Percentiles rank a stretch among this genome's conserved stretches.
Evolutionary conservation across 2,113 vertebrate species (phyloP).

Genomic region (Odocoileus virginianus): DNA sequence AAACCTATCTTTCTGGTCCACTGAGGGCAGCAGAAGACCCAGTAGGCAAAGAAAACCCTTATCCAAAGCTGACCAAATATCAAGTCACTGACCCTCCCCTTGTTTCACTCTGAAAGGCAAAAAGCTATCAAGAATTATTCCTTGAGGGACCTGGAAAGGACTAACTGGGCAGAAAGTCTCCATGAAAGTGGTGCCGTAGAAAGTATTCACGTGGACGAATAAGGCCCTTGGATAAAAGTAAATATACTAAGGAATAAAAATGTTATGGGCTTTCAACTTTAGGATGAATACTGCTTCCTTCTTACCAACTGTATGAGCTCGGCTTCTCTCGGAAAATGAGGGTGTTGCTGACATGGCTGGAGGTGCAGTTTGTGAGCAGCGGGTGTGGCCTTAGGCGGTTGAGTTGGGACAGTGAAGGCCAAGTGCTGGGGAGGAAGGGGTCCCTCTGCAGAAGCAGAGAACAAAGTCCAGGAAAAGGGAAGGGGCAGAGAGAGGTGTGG

Average conservation of each 20-base stretch:
- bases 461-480: background rate
- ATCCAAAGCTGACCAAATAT: no score
- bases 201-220: background rate
- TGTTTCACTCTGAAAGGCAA: background rate
- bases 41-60: fast-evolving
- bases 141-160: background rate
- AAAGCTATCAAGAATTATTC: background rate
- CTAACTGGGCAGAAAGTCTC: background rate
- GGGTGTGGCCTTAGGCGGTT: background rate
- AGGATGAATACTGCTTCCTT: background rate
- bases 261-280: background rate
- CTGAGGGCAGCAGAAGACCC: background rate
- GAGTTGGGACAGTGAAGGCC: background rate
- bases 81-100: background rate
- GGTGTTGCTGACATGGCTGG: fast-evolving
- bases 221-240: background rate
- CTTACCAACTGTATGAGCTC: background rate
- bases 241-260: background rate
- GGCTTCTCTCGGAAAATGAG: background rate
- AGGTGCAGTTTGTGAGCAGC: background rate
- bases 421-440: background rate
- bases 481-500: fast-evolving
- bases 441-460: background rate
- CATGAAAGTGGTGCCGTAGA: background rate
- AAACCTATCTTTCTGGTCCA: background rate